A percentile compares a stretch with the other conserved stretches of the same genome.
These are phyloP conservation scores for Orientallactaga bullata DNA, from an alignment of 2,113 vertebrate genomes.

Conservation along the genomic window DNA sequence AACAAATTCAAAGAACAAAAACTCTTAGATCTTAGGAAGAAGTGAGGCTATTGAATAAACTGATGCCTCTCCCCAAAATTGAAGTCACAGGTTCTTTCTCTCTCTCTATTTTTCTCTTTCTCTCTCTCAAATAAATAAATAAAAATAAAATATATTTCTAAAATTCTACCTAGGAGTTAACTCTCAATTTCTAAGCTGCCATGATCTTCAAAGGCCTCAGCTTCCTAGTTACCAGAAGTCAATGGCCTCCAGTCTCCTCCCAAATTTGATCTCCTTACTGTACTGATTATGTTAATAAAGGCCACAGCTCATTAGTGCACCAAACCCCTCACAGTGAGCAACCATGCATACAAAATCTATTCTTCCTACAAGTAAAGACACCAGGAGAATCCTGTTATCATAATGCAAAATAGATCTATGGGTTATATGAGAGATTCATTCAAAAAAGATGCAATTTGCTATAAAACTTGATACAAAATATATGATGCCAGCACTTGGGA, in stretches of 20 bases:
- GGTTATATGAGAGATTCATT: not conserved
- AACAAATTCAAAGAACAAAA: not conserved
- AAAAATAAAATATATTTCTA: no score
- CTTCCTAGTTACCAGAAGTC: not conserved
- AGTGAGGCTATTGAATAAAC: not conserved
- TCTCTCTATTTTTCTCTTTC: no score
- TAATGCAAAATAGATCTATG: not conserved
- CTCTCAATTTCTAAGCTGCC: not conserved
- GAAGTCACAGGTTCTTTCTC: not conserved
- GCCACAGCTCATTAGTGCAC: not conserved
- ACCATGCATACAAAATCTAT: not conserved
- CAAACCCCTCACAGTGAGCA: not conserved
- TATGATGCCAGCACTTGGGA: not conserved
- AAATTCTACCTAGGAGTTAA: not conserved
- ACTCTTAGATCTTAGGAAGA: not conserved
- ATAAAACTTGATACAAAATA: not conserved
- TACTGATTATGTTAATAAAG: not conserved
- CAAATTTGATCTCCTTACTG: not conserved
- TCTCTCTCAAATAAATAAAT: no score
- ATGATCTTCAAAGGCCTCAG: not conserved
- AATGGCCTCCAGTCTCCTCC: not conserved
- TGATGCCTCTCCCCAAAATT: not conserved
- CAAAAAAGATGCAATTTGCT: conserved; percentile 18
- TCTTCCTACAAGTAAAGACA: not conserved
- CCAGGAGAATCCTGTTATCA: not conserved